These are phyloP conservation scores for Kobus ellipsiprymnus DNA, from an alignment of 2,113 vertebrate species.

Conservation along the genomic window DNA sequence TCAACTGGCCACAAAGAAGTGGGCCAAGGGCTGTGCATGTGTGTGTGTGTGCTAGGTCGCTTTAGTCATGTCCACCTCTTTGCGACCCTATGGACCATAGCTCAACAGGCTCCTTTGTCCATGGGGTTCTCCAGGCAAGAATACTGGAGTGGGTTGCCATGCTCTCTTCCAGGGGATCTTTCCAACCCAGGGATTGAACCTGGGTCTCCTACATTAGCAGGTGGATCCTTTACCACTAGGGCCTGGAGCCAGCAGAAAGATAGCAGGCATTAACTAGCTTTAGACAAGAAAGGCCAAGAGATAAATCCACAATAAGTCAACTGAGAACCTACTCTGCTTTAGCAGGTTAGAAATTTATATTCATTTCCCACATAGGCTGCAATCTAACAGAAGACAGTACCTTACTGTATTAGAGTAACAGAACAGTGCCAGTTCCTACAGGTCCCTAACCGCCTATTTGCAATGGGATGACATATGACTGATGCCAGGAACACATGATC, in stretches of 20 bases:
- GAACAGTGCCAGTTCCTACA: neutral
- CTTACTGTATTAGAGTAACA: neutral
- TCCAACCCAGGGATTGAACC: neutral
- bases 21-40: neutral
- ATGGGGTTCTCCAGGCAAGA: neutral
- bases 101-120: neutral
- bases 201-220: neutral
- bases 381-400: neutral
- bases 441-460: constrained; percentile 41
- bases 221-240: neutral
- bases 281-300: neutral
- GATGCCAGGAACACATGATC: constrained; percentile 30
- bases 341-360: neutral
- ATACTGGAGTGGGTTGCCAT: neutral
- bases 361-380: neutral
- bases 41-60: neutral
- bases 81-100: neutral
- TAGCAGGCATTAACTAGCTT: neutral
- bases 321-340: neutral
- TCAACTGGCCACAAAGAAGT: neutral
- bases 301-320: neutral
- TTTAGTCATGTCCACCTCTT: neutral
- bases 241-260: neutral
- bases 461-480: neutral
- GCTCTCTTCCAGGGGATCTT: neutral